A percentile compares a stretch with the other conserved stretches of the same genome.
phyloP scores from a whole-genome alignment of 2,888 invertebrate genomes.

The Podabrus alpinus region DNA sequence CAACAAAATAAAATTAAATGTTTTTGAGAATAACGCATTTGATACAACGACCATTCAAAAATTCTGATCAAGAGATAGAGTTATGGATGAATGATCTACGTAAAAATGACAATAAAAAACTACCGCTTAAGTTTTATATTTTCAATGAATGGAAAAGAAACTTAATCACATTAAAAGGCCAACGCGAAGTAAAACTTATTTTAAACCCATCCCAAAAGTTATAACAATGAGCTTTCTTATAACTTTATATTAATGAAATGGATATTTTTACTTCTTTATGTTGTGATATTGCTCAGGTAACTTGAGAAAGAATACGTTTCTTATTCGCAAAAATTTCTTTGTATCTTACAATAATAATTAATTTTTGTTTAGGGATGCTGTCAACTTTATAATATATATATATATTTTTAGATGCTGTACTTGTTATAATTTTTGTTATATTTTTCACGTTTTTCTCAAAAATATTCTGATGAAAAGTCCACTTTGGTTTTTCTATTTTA shows the following conservation, averaged over 20 bases:
- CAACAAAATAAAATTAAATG: not conserved
- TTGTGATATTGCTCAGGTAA: not conserved
- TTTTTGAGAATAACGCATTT: conserved; percentile 27
- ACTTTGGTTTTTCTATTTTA: too few relatives aligned
- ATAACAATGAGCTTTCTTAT: conserved; percentile 10
- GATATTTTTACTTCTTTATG: not conserved
- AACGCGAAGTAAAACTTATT: conserved; percentile 6
- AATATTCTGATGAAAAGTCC: too few relatives aligned
- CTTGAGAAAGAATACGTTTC: not conserved
- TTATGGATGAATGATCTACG: conserved; percentile 31
- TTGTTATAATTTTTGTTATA: too few relatives aligned
- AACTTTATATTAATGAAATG: not conserved
- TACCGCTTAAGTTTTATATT: conserved; percentile 19
- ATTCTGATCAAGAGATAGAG: conserved; percentile 35
- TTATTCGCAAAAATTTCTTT: not conserved
- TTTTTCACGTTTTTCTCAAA: too few relatives aligned
- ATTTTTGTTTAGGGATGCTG: not conserved
- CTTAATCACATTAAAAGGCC: conserved; percentile 20
- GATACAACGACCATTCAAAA: conserved; percentile 31
- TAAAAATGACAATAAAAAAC: conserved; percentile 22
- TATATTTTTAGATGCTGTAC: too few relatives aligned
- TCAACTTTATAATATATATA: too few relatives aligned
- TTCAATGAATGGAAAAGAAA: conserved; percentile 13
- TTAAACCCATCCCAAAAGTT: conserved; percentile 4
- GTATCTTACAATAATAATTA: not conserved